Percentiles rank a stretch among this genome's conserved stretches.
Conservation (phyloP, 1,140 invertebrate species). For the Philopotamus ludificatus region DNA sequence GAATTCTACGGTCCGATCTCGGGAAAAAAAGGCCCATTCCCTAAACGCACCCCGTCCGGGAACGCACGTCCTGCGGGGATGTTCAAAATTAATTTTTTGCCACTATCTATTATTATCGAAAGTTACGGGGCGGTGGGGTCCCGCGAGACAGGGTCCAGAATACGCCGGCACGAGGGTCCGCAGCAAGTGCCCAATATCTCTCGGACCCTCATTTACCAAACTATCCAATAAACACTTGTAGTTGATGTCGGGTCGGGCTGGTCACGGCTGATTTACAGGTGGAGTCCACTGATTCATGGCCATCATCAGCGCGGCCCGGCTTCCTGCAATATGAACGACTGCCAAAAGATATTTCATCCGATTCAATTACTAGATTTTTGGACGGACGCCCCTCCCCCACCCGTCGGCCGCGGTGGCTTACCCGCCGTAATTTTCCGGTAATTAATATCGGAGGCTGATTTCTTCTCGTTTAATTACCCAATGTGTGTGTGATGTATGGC, state of each 20-base stretch:
- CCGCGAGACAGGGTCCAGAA: not conserved
- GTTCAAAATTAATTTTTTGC: slow-evolving; percentile 23
- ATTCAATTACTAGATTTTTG: not conserved
- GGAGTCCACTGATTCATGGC: not conserved
- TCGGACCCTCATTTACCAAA: not conserved
- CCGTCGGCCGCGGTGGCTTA: not conserved
- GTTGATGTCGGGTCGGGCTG: not conserved
- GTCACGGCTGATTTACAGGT: not conserved
- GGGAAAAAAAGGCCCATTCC: no score
- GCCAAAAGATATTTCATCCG: not conserved
- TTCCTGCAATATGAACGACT: not conserved
- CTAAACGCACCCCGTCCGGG: no score
- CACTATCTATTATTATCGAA: not conserved
- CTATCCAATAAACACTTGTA: not conserved
- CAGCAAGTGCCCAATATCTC: not conserved
- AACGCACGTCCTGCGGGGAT: no score
- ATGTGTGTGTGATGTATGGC: no score
- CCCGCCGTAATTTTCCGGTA: not conserved
- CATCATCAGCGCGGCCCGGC: not conserved
- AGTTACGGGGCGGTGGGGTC: not conserved
- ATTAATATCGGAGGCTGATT: not conserved
- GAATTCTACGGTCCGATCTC: no score
- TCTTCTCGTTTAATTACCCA: no score
- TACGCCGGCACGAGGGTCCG: not conserved
- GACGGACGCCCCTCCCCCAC: not conserved